phyloP scores from a whole-genome alignment of 2,888 invertebrate species.

The Petrolisthes manimaculis region DNA sequence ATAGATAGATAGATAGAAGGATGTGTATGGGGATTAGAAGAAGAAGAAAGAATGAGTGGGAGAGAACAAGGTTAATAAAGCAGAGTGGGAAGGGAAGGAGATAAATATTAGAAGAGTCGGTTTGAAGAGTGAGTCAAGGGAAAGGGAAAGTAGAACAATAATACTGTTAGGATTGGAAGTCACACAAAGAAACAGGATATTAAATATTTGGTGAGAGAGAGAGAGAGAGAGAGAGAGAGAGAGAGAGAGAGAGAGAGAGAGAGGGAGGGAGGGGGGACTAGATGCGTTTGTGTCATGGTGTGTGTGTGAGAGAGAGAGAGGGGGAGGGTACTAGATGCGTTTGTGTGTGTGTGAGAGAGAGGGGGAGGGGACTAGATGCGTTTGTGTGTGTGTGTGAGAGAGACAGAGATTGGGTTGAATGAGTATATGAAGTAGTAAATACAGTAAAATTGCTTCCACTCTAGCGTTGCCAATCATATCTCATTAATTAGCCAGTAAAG shows the following conservation, averaged over 20 bases:
- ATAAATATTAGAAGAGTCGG: neutral
- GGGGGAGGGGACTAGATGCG: neutral
- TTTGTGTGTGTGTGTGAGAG: neutral
- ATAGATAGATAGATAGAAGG: neutral
- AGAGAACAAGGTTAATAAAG: neutral
- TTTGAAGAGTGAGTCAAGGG: neutral
- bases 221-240: slow-evolving; percentile 11
- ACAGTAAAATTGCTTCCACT: too few species aligned
- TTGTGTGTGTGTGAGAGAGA: neutral
- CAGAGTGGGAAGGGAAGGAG: neutral
- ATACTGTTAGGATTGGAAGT: neutral
- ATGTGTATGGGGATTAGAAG: neutral
- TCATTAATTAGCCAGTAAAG: too few species aligned
- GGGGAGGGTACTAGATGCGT: neutral
- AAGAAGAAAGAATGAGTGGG: neutral
- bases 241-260: slow-evolving; percentile 21
- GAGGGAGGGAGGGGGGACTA: slow-evolving; percentile 17
- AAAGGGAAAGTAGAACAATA: neutral
- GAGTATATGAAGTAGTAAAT: neutral
- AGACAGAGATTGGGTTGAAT: neutral
- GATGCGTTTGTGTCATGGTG: neutral
- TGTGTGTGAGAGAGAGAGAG: slow-evolving; percentile 16
- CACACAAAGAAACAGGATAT: neutral
- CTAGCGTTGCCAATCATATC: too few species aligned
- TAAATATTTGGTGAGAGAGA: neutral